Percentiles rank a stretch among this genome's conserved stretches.
These are phyloP conservation scores for Empidonax alnorum DNA, from an alignment of 2,113 vertebrate species.

Conservation along the genomic window DNA sequence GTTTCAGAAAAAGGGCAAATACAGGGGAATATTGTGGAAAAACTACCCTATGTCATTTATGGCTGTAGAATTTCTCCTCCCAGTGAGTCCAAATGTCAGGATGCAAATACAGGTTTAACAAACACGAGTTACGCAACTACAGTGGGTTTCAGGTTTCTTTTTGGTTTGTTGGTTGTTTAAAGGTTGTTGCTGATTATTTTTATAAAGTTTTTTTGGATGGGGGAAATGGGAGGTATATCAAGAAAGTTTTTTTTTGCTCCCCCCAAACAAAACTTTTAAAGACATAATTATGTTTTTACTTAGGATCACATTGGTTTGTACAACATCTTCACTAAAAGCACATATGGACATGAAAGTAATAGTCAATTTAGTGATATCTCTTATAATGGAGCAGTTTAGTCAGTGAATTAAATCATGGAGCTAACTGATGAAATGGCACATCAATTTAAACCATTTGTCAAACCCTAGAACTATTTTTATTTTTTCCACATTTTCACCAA, in stretches of 20 bases:
- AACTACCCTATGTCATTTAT: background rate
- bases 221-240: background rate
- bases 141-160: background rate
- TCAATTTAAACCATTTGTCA: background rate
- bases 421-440: background rate
- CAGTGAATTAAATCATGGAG: background rate
- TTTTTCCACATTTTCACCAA: background rate
- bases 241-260: background rate
- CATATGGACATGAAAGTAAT: background rate
- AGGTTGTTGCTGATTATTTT: background rate
- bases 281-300: background rate
- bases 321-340: background rate
- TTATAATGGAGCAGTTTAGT: background rate
- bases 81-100: background rate
- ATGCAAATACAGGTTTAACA: background rate
- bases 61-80: background rate
- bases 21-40: background rate
- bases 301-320: background rate
- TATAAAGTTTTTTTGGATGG: fast-evolving
- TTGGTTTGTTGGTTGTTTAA: background rate
- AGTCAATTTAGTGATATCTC: background rate
- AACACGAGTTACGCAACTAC: background rate
- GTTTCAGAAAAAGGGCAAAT: background rate
- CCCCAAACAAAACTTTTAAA: background rate
- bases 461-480: background rate